Evolutionary conservation across 2,797 vertebrate species (phyloP).

Genomic region (Eutrigla gurnardus): DNA sequence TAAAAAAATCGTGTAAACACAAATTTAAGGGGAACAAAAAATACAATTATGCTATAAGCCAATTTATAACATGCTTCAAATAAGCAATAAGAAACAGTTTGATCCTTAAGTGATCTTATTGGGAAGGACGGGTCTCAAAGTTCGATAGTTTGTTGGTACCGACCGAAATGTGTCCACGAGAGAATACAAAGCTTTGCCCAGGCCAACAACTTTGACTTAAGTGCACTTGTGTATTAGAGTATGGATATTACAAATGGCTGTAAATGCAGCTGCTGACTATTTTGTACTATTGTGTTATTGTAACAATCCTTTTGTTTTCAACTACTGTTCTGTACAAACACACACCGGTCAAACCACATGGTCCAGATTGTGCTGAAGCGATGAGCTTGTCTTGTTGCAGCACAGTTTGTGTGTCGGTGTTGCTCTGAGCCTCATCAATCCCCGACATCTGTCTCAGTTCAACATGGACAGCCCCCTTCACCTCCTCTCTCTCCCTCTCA

Average conservation of each 20-base stretch:
- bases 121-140: background rate
- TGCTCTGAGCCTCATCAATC: slow-evolving; percentile 76
- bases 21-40: too few relatives aligned
- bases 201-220: slow-evolving; percentile 10
- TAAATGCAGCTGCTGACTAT: slow-evolving; percentile 1
- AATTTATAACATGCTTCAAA: background rate
- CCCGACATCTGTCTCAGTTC: slow-evolving; percentile 75
- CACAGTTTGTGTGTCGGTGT: slow-evolving; percentile 61
- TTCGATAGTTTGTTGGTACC: background rate
- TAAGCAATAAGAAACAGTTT: background rate
- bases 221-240: background rate
- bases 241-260: background rate
- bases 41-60: background rate
- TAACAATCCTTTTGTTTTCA: background rate
- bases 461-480: slow-evolving; percentile 60
- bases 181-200: background rate
- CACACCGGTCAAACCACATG: slow-evolving; percentile 29
- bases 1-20: too few relatives aligned
- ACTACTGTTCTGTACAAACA: slow-evolving; percentile 28
- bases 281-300: background rate
- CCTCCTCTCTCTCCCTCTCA: slow-evolving; percentile 28
- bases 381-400: slow-evolving; percentile 56
- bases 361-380: slow-evolving; percentile 39
- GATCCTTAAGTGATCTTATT: background rate
- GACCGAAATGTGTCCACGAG: background rate